Evolutionary conservation across 2,113 vertebrate genomes (phyloP).

Genomic region (Apaloderma vittatum): DNA sequence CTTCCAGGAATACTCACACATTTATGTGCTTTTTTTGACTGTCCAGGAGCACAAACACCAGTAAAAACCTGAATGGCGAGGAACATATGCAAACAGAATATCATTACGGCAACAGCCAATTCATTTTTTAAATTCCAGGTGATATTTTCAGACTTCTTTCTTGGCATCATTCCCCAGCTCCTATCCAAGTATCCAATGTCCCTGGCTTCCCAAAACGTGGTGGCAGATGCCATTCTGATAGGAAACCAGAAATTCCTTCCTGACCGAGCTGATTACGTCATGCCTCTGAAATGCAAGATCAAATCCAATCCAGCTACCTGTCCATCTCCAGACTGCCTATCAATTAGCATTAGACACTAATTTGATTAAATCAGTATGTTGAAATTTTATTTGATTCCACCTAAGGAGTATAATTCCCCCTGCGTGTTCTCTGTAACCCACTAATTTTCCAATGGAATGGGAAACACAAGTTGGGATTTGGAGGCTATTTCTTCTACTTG

Average conservation of each 20-base stretch:
- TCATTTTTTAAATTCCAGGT: constrained; percentile 33
- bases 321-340: constrained; percentile 36
- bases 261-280: constrained; percentile 27
- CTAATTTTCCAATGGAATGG: constrained; percentile 59
- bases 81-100: not conserved
- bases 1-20: not conserved
- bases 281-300: constrained; percentile 40
- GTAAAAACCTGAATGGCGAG: rapidly evolving
- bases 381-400: constrained; percentile 68
- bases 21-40: not conserved
- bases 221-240: constrained; percentile 46
- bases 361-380: constrained; percentile 57
- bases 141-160: constrained; percentile 8
- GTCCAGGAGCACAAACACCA: not conserved
- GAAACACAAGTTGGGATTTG: constrained; percentile 63
- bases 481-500: constrained; percentile 41
- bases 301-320: constrained; percentile 58
- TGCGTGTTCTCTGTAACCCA: constrained; percentile 44
- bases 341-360: constrained; percentile 68
- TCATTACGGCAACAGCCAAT: not conserved
- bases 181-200: not conserved
- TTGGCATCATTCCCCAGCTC: constrained; percentile 13
- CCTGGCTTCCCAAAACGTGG: not conserved
- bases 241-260: constrained; percentile 63
- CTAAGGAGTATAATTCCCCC: constrained; percentile 44